Evolutionary conservation across 1,140 invertebrate species (phyloP), one percentile per base, ranked within the genome.

Genomic region (Heliconius melpomene): DNA sequence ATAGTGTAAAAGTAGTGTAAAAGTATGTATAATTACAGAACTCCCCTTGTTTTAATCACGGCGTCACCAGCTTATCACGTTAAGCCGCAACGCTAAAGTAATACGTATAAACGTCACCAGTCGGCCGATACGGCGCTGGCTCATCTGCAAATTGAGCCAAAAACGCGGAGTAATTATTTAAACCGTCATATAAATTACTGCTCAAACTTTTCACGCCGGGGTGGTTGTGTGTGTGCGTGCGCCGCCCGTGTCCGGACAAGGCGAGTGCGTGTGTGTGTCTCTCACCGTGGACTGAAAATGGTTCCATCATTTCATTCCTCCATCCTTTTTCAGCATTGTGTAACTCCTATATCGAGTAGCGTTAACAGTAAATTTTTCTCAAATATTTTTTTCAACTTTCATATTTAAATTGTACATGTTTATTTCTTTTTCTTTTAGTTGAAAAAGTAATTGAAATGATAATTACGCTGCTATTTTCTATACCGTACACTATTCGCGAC

Each of bases 171-270:
- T 94, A 94, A 94, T 94, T 93, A 94, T 94, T 94, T 94, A 94
- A 93, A 94, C 91, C 92, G 92, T 94, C 93, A 93, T 94, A 94
- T 93, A 94, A 94, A 94, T 94, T 94, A 94, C 91, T 88, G 91
- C 88, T 92, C 87, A 91, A 94, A 94, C 93, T 93, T 93, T 94
- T 94, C 92, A 93, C 89, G 89, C 87, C 86, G 82, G 73, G 72
- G 60, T 36, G 50, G 75, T 74, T 76, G 74, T 50, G 60, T 87
- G 91, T 89, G 88, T 86, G 88, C 72, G 88, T 79, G 78, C 71
- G 80, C 50, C 38, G 72, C 60, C 54, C 74, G 75, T 66, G 78
- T 54, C 29, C 66, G 79, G 26, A 80, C 70, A 71, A 29, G 66
- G 52, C 18, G 18, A 20, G 73, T 72, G 84, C 78, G 79, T 88